These are phyloP conservation scores for Solenodon paradoxus DNA, from an alignment of 2,113 vertebrate species.

Conservation along the genomic window DNA sequence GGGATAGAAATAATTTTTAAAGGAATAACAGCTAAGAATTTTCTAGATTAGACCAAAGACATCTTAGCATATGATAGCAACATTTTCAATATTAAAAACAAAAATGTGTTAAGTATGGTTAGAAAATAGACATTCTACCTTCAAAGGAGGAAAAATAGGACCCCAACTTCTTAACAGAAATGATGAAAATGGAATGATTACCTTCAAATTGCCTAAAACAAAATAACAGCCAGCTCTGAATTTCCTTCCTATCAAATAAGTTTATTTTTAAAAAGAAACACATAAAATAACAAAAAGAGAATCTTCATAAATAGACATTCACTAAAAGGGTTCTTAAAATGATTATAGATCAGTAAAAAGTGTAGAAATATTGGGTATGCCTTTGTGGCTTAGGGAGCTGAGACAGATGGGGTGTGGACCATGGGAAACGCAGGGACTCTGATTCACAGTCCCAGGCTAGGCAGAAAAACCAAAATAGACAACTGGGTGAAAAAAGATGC, in stretches of 20 bases:
- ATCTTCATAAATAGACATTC: neutral
- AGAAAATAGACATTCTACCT: neutral
- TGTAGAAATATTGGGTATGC: too few relatives aligned
- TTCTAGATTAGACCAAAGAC: neutral
- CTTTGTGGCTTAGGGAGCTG: too few relatives aligned
- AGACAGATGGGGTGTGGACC: too few relatives aligned
- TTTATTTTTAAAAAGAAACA: too few relatives aligned
- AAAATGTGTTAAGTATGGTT: neutral
- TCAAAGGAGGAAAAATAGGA: neutral
- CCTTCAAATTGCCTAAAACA: neutral
- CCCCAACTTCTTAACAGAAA: neutral
- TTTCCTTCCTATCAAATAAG: neutral
- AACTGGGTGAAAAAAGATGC: too few relatives aligned
- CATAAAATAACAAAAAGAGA: neutral
- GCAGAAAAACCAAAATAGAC: too few relatives aligned
- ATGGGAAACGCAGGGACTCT: too few relatives aligned
- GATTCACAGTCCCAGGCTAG: too few relatives aligned
- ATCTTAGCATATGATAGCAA: neutral
- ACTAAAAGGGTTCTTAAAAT: neutral
- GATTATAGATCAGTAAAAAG: neutral
- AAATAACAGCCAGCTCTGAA: neutral
- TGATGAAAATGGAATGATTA: neutral
- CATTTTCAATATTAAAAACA: neutral
- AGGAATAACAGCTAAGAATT: too few relatives aligned
- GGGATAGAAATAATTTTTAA: neutral